Evolutionary conservation across 2,888 invertebrate species (phyloP).

Genomic region (Deilephila porcellus): DNA sequence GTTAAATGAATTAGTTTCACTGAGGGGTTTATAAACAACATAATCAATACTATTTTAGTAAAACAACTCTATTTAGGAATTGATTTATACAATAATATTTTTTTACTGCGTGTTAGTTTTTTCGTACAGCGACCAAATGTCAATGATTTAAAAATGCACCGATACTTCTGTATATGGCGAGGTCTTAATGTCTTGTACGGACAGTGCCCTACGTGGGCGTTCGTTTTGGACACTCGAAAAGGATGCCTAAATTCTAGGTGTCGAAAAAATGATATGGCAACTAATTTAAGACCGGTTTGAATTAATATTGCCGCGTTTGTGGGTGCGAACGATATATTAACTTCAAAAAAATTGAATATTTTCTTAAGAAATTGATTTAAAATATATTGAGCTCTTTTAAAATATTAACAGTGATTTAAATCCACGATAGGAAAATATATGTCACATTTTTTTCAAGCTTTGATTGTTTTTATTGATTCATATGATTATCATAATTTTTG

Average conservation of each 20-base stretch:
- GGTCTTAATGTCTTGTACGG: conserved; percentile 3
- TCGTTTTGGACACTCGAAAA: conserved; percentile 24
- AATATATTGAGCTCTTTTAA: background rate
- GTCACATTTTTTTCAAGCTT: no score
- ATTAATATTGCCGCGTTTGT: background rate
- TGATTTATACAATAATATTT: background rate
- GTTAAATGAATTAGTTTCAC: background rate
- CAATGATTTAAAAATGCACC: conserved; percentile 20
- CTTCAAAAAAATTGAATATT: background rate
- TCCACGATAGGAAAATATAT: no score
- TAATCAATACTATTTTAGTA: background rate
- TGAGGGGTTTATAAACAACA: background rate
- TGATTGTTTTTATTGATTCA: no score
- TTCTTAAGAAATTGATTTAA: background rate
- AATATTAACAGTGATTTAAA: no score
- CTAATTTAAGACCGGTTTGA: background rate
- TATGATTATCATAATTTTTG: no score
- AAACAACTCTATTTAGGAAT: conserved; percentile 2
- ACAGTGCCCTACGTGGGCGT: conserved; percentile 23
- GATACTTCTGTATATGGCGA: conserved; percentile 14
- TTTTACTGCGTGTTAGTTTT: background rate
- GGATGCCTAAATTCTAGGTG: conserved; percentile 19
- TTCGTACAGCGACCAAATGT: background rate
- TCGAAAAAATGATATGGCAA: conserved; percentile 18
- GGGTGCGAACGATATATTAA: background rate